Evolutionary conservation across 2,797 vertebrate species (phyloP).

Genomic region (Oryzias sinensis): DNA sequence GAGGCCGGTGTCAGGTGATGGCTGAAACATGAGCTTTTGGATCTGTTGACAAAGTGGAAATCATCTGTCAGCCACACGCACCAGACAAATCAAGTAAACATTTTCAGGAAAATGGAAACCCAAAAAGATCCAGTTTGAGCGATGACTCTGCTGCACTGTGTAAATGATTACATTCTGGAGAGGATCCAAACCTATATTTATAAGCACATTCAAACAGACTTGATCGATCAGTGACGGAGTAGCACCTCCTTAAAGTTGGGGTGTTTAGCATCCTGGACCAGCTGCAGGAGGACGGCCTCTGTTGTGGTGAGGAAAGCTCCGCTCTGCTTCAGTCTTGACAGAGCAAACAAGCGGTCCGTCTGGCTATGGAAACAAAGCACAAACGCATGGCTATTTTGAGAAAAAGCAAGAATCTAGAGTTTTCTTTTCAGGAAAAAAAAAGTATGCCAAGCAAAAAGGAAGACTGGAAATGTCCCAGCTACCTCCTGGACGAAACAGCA

Average conservation of each 20-base stretch:
- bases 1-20: conserved; percentile 79
- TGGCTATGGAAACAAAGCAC: conserved; percentile 73
- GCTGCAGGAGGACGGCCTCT: conserved; percentile 85
- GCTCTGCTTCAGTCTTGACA: conserved; percentile 87
- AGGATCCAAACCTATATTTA: background rate
- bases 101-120: background rate
- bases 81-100: background rate
- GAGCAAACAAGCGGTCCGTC: conserved; percentile 85
- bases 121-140: no score
- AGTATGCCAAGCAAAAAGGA: background rate
- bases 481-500: conserved; percentile 88
- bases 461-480: conserved; percentile 7
- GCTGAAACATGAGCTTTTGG: conserved; percentile 77
- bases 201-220: conserved; percentile 3
- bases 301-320: conserved; percentile 90
- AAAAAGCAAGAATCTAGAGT: background rate
- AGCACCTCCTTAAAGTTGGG: conserved; percentile 88
- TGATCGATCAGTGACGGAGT: background rate
- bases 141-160: background rate
- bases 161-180: background rate
- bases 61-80: background rate
- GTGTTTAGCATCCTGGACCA: conserved; percentile 82
- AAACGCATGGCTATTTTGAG: conserved; percentile 1
- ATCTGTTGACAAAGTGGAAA: conserved; percentile 56
- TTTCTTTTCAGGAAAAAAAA: background rate